Percentiles rank a stretch among this genome's conserved stretches.
Conservation (phyloP, 2,797 vertebrate species). For the Macroramphosus scolopax region DNA sequence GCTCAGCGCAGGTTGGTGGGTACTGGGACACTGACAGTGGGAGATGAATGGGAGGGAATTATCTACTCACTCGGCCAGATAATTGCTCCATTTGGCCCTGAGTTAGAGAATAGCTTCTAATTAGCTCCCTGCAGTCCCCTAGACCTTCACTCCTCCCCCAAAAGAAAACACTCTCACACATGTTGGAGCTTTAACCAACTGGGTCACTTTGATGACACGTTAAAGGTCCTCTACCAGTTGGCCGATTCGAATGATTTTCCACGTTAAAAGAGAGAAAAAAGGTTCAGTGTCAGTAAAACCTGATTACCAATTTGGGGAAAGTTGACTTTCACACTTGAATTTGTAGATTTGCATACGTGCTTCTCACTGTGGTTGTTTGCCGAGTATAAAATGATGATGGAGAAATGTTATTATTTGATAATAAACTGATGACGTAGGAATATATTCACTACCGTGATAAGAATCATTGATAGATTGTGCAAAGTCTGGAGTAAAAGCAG, state of each 20-base stretch:
- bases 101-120: conserved; percentile 84
- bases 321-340: conserved; percentile 30
- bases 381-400: conserved; percentile 20
- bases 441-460: conserved; percentile 3
- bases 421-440: conserved; percentile 11
- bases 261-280: conserved; percentile 12
- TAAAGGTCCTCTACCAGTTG: conserved; percentile 54
- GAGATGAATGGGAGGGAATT: conserved; percentile 85
- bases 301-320: conserved; percentile 32
- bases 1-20: conserved; percentile 82
- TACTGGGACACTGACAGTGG: conserved; percentile 72
- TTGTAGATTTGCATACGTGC: conserved; percentile 13
- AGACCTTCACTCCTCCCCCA: conserved; percentile 61
- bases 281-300: conserved; percentile 21
- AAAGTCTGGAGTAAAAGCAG: too few relatives aligned
- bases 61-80: conserved; percentile 86
- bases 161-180: conserved; percentile 81
- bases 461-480: neutral
- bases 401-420: too few relatives aligned
- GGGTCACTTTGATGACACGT: conserved; percentile 71
- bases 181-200: conserved; percentile 76
- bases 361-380: conserved; percentile 10
- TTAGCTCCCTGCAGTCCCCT: conserved; percentile 77
- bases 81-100: conserved; percentile 86
- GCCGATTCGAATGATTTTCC: conserved; percentile 53